Evolutionary conservation across 2,888 invertebrate species (phyloP).

Genomic region (Diaphora mendica): DNA sequence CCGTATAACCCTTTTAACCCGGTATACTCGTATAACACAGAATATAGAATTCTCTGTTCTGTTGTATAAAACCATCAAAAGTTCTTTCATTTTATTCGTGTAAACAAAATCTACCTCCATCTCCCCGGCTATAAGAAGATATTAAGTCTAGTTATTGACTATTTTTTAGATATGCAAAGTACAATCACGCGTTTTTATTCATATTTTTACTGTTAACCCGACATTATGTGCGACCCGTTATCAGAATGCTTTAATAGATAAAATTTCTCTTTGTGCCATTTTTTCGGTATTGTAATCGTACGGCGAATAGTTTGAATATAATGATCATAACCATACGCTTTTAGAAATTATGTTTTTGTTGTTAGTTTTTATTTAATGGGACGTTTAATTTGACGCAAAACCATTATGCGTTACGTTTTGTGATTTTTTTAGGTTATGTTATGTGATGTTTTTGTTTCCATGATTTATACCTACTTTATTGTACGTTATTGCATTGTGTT

Average conservation of each 20-base stretch:
- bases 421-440: background rate
- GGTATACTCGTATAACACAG: too few relatives aligned
- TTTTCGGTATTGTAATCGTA: constrained; percentile 28
- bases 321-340: background rate
- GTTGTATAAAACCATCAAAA: too few relatives aligned
- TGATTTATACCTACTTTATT: too few relatives aligned
- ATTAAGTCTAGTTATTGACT: constrained; percentile 35
- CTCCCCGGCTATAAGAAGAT: constrained; percentile 1
- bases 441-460: too few relatives aligned
- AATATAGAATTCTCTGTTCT: too few relatives aligned
- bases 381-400: background rate
- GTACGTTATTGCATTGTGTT: too few relatives aligned
- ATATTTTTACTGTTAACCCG: constrained; percentile 47
- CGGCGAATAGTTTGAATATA: constrained; percentile 33
- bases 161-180: constrained; percentile 33
- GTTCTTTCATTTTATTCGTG: background rate
- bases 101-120: background rate
- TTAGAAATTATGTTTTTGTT: background rate
- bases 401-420: background rate
- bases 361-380: background rate
- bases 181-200: constrained; percentile 42
- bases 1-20: too few relatives aligned
- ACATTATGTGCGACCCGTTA: constrained; percentile 41
- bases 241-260: background rate
- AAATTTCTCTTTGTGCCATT: constrained; percentile 22